Conservation (phyloP, 2,113 vertebrate species). For the Engystomops pustulosus region DNA sequence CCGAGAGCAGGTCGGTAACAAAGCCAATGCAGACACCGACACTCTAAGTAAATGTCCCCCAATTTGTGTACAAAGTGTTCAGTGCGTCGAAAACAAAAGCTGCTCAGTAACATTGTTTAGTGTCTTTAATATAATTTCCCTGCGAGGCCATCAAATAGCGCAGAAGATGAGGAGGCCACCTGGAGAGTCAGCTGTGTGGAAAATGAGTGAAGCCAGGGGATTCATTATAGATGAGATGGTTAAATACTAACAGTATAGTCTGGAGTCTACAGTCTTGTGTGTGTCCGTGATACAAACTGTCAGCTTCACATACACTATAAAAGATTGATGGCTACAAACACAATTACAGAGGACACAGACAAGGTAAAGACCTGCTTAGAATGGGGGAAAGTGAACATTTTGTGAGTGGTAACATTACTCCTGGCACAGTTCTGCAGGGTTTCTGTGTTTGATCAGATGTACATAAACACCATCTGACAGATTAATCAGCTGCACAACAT, state of each 20-base stretch:
- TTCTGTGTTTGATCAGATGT: neutral
- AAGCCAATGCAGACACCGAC: no score
- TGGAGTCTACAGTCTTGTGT: neutral
- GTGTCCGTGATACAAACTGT: neutral
- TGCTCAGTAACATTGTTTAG: neutral
- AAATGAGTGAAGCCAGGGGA: neutral
- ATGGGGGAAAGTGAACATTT: neutral
- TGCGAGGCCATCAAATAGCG: neutral
- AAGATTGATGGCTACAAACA: neutral
- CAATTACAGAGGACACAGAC: neutral
- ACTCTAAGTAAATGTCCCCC: no score
- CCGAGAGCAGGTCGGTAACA: no score
- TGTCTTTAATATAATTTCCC: neutral
- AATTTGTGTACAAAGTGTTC: no score
- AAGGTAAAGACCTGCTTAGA: neutral
- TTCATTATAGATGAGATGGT: neutral
- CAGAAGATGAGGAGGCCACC: neutral
- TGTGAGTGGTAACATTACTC: neutral
- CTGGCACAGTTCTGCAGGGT: neutral
- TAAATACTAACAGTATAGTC: slow-evolving; percentile 1
- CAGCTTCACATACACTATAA: neutral
- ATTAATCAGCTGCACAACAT: neutral
- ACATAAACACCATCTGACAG: slow-evolving; percentile 20
- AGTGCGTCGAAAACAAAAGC: neutral
- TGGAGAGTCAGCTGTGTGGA: slow-evolving; percentile 2